Conservation (phyloP, 2,888 invertebrate species). For the Coremacera marginata region DNA sequence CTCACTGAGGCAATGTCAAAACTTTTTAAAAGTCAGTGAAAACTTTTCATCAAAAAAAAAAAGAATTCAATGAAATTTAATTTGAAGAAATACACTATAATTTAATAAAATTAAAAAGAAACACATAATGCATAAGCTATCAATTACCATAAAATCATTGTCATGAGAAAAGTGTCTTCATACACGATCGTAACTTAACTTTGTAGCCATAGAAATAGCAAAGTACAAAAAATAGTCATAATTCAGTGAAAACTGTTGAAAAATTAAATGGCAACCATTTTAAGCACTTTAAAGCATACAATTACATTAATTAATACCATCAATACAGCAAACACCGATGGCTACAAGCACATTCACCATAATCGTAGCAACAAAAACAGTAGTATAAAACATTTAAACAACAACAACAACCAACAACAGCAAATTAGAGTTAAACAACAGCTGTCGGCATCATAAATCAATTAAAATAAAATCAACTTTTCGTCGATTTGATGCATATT, state of each 20-base stretch:
- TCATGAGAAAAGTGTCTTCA: no score
- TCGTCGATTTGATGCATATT: neutral
- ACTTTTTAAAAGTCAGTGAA: neutral
- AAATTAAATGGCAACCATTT: no score
- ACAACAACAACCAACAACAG: neutral
- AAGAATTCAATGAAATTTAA: no score
- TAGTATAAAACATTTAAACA: neutral
- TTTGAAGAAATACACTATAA: no score
- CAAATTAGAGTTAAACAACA: neutral
- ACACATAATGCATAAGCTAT: no score
- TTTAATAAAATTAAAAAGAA: no score
- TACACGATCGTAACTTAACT: no score
- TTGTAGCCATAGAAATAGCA: no score
- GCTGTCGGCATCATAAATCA: slow-evolving; percentile 19
- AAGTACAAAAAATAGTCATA: no score
- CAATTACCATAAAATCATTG: no score
- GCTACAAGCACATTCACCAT: neutral
- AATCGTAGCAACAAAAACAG: neutral
- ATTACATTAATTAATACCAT: slow-evolving; percentile 22
- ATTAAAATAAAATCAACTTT: slow-evolving; percentile 9
- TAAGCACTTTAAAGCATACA: neutral
- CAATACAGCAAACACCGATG: neutral
- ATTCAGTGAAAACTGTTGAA: no score
- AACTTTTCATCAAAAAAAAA: neutral
- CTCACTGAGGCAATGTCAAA: neutral